Conservation (phyloP, 2,113 vertebrate species). For the Cheilinus undulatus region DNA sequence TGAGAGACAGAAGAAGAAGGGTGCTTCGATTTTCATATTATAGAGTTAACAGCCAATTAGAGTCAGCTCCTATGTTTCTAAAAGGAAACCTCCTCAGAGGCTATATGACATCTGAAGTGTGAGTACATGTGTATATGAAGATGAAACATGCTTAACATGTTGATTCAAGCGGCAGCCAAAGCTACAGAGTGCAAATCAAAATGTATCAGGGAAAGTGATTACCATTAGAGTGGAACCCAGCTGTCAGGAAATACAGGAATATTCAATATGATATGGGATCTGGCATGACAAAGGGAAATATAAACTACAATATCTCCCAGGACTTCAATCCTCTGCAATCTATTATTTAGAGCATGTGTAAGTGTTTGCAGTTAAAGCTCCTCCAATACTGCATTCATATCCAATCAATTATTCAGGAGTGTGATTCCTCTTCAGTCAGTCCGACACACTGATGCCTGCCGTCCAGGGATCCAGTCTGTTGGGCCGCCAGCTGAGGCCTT, state of each 20-base stretch:
- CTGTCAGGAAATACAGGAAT: conserved; percentile 43
- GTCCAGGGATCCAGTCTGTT: conserved; percentile 55
- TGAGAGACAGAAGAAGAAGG: too few relatives aligned
- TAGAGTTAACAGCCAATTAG: too few relatives aligned
- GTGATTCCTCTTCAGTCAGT: conserved; percentile 64
- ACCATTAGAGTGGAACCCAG: conserved; percentile 29
- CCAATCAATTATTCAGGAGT: conserved; percentile 78
- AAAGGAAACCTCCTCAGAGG: not conserved
- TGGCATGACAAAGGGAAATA: conserved; percentile 66
- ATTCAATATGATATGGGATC: conserved; percentile 52
- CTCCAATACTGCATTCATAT: conserved; percentile 76
- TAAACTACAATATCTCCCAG: conserved; percentile 65
- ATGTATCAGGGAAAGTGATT: conserved; percentile 29
- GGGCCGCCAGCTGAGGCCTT: conserved; percentile 42
- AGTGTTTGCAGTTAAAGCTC: conserved; percentile 80
- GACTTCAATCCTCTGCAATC: conserved; percentile 63
- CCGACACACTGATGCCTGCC: conserved; percentile 55
- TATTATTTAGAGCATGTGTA: conserved; percentile 78
- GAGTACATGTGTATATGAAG: not conserved
- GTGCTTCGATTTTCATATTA: too few relatives aligned
- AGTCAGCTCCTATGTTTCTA: not conserved
- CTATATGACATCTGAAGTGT: not conserved
- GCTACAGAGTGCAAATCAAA: conserved; percentile 1
- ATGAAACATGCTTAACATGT: conserved; percentile 2
- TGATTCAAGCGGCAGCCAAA: conserved; percentile 12